These are phyloP conservation scores for Tyrannus savana DNA, from an alignment of 2,113 vertebrate genomes.

Conservation along the genomic window DNA sequence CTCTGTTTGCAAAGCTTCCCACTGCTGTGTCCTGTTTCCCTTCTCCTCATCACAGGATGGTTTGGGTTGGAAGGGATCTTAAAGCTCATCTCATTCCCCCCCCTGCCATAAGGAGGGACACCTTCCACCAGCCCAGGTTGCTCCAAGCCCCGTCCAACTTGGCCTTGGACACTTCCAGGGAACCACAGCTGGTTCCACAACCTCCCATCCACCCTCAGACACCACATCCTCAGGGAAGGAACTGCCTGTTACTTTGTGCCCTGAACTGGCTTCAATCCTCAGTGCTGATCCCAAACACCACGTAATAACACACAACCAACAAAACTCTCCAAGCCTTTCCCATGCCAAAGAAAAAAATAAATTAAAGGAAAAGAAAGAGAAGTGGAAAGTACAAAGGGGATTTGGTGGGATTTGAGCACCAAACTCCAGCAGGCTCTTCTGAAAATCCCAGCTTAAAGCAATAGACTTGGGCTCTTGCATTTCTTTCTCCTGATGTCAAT, in stretches of 20 bases:
- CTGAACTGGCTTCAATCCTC: not conserved
- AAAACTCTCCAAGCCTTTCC: not conserved
- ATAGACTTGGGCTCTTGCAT: slow-evolving; percentile 43
- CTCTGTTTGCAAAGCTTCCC: not conserved
- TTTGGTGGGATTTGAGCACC: slow-evolving; percentile 52
- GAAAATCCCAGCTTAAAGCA: slow-evolving; percentile 66
- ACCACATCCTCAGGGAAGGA: not conserved
- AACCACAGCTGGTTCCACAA: not conserved
- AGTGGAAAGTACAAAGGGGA: slow-evolving; percentile 53
- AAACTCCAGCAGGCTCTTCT: slow-evolving; percentile 51
- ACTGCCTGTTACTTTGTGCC: not conserved
- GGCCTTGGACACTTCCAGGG: not conserved
- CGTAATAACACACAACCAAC: not conserved
- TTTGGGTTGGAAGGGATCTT: not conserved
- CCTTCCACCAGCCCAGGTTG: not conserved
- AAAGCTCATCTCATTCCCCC: not conserved
- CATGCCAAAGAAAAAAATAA: slow-evolving; percentile 14
- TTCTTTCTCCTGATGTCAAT: slow-evolving; percentile 61
- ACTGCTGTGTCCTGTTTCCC: not conserved
- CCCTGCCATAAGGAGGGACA: not conserved
- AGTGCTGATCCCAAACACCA: not conserved
- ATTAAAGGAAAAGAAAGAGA: slow-evolving; percentile 40
- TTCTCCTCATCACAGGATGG: not conserved
- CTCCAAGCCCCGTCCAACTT: not conserved
- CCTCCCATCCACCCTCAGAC: not conserved